Percentiles rank a stretch among this genome's conserved stretches.
phyloP scores from a whole-genome alignment of 2,797 vertebrate genomes.

The Sus cebifrons region DNA sequence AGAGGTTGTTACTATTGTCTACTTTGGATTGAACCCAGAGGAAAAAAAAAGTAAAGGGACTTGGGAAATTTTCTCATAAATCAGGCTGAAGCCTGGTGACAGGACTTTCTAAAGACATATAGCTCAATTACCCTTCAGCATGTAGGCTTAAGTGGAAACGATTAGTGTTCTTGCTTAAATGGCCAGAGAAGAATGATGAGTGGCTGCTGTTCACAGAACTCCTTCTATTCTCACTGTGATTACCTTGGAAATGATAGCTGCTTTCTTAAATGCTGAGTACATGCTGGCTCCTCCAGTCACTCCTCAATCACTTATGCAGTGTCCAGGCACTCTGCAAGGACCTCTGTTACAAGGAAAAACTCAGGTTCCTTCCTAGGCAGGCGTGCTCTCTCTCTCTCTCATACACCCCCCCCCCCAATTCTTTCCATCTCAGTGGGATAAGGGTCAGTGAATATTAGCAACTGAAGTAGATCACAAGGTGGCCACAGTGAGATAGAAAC shows the following conservation, averaged over 20 bases:
- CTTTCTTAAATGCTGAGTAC: background rate
- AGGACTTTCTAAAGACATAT: background rate
- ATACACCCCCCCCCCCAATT: background rate
- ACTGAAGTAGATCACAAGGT: slow-evolving; percentile 13
- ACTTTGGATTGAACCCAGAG: slow-evolving; percentile 15
- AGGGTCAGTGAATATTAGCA: background rate
- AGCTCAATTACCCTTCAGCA: background rate
- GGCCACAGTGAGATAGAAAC: background rate
- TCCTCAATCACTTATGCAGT: background rate
- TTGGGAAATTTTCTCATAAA: background rate
- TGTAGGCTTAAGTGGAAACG: background rate
- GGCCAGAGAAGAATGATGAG: background rate
- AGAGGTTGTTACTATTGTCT: background rate
- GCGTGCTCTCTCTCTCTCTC: background rate
- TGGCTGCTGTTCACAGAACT: background rate
- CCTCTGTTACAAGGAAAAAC: background rate
- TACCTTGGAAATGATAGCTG: background rate
- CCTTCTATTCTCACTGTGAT: background rate
- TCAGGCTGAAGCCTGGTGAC: background rate
- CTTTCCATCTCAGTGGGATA: background rate
- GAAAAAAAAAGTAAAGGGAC: background rate
- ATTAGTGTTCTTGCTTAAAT: background rate
- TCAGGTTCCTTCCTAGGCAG: background rate
- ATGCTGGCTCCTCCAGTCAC: background rate
- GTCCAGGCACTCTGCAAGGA: background rate